Conservation (phyloP, 2,113 vertebrate genomes). For the Tetrax tetrax region DNA sequence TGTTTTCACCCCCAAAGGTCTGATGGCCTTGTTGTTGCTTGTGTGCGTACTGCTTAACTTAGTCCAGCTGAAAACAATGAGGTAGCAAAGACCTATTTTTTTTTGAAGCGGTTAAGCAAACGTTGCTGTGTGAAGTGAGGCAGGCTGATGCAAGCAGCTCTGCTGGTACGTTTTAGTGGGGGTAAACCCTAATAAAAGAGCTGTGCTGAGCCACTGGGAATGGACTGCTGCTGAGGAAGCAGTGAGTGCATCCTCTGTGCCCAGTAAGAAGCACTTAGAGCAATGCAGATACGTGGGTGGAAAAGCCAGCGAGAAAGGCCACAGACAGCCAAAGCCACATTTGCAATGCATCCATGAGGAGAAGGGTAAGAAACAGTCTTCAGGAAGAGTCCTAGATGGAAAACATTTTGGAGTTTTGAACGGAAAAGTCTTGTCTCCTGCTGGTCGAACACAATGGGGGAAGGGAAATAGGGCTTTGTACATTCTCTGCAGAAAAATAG, state of each 20-base stretch:
- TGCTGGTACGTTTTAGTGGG: not conserved
- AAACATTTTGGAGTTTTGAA: conserved; percentile 1
- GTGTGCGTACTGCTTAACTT: not conserved
- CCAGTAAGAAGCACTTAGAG: not conserved
- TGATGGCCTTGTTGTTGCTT: not conserved
- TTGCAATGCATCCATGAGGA: not conserved
- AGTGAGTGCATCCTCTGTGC: not conserved
- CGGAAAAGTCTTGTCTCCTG: conserved; percentile 37
- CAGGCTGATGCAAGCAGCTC: not conserved
- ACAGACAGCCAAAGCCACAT: not conserved
- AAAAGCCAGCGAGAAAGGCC: not conserved
- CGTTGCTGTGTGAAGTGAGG: not conserved
- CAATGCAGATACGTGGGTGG: not conserved
- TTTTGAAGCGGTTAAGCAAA: not conserved
- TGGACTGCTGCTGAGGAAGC: not conserved
- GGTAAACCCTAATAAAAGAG: not conserved
- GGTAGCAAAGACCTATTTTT: not conserved
- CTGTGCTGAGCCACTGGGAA: not conserved
- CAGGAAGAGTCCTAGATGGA: not conserved
- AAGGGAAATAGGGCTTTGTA: conserved; percentile 43
- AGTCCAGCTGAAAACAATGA: fast-evolving
- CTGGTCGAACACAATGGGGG: conserved; percentile 44
- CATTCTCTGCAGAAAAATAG: conserved; percentile 56
- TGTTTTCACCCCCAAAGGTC: not conserved
- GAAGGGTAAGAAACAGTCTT: not conserved